A percentile compares a stretch with the other conserved stretches of the same genome.
phyloP scores from a whole-genome alignment of 2,113 vertebrate species.

The Psittacula cyanocephala region DNA sequence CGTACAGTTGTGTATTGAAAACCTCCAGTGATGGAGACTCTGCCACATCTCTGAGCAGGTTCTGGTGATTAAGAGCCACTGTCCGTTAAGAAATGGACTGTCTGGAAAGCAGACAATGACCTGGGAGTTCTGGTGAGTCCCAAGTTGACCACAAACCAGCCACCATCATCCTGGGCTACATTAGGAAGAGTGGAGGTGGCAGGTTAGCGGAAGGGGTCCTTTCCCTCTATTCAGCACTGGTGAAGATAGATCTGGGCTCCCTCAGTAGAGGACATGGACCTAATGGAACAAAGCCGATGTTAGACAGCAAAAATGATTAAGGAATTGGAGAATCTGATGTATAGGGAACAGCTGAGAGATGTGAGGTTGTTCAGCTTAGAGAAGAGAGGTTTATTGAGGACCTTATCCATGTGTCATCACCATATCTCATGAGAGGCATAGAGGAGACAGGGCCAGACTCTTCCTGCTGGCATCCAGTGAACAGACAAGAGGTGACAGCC shows the following conservation, averaged over 20 bases:
- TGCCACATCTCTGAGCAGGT: background rate
- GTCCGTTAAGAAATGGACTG: background rate
- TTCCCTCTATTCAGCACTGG: background rate
- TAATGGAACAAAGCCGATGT: background rate
- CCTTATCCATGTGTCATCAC: background rate
- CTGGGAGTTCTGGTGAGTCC: background rate
- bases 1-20: background rate
- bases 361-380: background rate
- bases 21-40: background rate
- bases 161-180: background rate
- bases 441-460: background rate
- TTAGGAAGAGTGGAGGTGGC: background rate
- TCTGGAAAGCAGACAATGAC: background rate
- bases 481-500: background rate
- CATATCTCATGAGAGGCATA: background rate
- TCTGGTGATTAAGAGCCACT: background rate
- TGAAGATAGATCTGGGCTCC: background rate
- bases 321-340: background rate
- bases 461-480: background rate
- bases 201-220: background rate
- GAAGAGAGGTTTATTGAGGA: background rate
- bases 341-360: background rate
- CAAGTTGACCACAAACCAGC: background rate
- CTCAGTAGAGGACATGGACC: background rate
- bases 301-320: background rate